Conservation (phyloP, 2,888 invertebrate species). For the Magallana nippona region DNA sequence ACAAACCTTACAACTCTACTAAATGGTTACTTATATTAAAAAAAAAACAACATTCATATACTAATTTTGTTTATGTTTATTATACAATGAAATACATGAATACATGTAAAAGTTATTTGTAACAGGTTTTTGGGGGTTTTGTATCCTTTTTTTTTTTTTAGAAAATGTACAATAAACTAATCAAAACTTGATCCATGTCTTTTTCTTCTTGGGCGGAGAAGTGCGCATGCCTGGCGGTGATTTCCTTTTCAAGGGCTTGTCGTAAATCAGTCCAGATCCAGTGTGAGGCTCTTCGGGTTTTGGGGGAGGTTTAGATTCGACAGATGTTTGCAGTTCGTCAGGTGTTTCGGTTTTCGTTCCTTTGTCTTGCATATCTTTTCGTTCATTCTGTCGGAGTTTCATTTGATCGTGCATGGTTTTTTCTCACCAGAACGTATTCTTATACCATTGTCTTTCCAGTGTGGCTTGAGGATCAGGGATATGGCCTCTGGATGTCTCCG, state of each 20-base stretch:
- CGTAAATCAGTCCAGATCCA: background rate
- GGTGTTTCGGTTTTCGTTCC: background rate
- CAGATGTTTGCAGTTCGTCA: background rate
- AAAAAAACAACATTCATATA: background rate
- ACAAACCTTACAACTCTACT: background rate
- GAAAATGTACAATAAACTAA: background rate
- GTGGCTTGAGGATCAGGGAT: background rate
- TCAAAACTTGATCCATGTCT: background rate
- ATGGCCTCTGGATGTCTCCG: background rate
- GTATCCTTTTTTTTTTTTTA: too few relatives aligned
- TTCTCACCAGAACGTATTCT: conserved; percentile 18
- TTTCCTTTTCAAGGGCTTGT: background rate
- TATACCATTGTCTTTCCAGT: background rate
- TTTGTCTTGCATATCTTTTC: background rate
- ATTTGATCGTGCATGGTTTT: conserved; percentile 5
- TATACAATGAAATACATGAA: background rate
- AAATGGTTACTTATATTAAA: background rate
- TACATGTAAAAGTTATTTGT: background rate
- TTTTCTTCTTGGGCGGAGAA: background rate
- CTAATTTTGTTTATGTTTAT: background rate
- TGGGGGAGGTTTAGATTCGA: too few relatives aligned
- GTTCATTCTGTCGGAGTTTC: background rate
- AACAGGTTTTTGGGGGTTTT: background rate
- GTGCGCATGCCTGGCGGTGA: background rate
- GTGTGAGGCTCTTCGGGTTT: background rate